These are phyloP conservation scores for Pelochelys cantorii DNA, from an alignment of 2,797 vertebrate species.

Conservation along the genomic window DNA sequence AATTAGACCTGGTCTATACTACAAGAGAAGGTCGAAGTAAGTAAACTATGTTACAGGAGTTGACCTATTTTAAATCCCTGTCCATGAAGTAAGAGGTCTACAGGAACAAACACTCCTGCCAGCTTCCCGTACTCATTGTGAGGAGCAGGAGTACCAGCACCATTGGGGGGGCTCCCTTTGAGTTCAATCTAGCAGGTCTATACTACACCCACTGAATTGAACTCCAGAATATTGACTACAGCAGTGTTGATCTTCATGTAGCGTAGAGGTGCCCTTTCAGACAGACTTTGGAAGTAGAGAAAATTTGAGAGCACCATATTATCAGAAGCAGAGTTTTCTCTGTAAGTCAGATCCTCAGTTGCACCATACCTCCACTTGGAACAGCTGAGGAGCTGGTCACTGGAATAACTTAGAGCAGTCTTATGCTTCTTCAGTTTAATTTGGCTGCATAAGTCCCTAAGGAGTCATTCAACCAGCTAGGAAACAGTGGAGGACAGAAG, in stretches of 20 bases:
- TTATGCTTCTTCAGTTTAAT: background rate
- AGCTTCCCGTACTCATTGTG: too few species aligned
- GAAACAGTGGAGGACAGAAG: background rate
- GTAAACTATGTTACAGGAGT: too few species aligned
- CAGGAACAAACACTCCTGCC: too few species aligned
- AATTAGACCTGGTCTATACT: background rate
- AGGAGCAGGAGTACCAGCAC: too few species aligned
- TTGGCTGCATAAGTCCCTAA: background rate
- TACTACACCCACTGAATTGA: too few species aligned
- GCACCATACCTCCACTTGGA: background rate
- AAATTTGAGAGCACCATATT: background rate
- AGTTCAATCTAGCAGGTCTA: too few species aligned
- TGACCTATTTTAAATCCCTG: too few species aligned
- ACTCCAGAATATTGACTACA: too few species aligned
- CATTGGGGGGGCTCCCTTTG: too few species aligned
- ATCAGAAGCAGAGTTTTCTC: background rate
- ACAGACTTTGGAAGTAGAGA: background rate
- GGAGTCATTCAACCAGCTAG: background rate
- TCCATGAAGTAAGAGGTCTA: too few species aligned
- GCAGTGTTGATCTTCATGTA: too few species aligned
- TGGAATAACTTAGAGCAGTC: background rate
- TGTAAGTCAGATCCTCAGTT: background rate
- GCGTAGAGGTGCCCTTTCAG: background rate
- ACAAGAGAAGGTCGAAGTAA: too few species aligned
- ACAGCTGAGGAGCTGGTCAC: background rate